Percentiles rank a stretch among this genome's conserved stretches.
Conservation (phyloP, 2,113 vertebrate genomes). For the Toxotes chatareus region DNA sequence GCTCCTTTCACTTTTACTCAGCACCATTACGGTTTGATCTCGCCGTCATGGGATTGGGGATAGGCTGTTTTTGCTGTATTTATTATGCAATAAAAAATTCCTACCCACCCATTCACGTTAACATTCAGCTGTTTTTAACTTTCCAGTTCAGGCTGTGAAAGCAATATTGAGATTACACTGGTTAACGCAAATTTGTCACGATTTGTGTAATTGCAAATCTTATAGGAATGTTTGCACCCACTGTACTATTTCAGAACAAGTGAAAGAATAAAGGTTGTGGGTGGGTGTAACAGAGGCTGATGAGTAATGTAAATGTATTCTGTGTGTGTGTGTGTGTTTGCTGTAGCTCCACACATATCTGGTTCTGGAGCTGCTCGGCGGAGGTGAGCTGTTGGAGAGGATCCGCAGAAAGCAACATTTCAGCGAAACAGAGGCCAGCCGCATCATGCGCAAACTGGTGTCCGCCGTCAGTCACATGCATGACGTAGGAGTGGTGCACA, state of each 20-base stretch:
- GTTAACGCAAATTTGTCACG: not conserved
- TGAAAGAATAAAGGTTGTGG: conserved; percentile 3
- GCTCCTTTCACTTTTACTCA: conserved; percentile 58
- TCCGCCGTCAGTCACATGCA: conserved; percentile 99
- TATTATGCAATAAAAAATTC: conserved; percentile 10
- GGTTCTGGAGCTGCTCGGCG: conserved; percentile 94
- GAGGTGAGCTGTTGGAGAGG: conserved; percentile 95
- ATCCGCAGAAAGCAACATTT: conserved; percentile 95
- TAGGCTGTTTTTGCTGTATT: conserved; percentile 16
- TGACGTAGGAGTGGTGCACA: conserved; percentile 95
- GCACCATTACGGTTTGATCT: conserved; percentile 56
- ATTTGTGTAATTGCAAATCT: not conserved
- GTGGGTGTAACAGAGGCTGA: not conserved
- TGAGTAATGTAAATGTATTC: conserved; percentile 9
- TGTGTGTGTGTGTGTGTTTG: conserved; percentile 40
- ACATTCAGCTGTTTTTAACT: conserved; percentile 10
- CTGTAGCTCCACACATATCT: conserved; percentile 94
- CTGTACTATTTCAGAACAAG: not conserved
- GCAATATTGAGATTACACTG: not conserved
- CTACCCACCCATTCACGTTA: not conserved
- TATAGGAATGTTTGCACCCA: not conserved
- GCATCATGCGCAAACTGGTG: conserved; percentile 95
- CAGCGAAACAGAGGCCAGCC: conserved; percentile 96
- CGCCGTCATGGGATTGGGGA: conserved; percentile 23
- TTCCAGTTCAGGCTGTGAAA: conserved; percentile 3